Base-by-base conservation (phyloP, 92 coral and sea anemone species). In the Paragorgia papillata region DNA sequence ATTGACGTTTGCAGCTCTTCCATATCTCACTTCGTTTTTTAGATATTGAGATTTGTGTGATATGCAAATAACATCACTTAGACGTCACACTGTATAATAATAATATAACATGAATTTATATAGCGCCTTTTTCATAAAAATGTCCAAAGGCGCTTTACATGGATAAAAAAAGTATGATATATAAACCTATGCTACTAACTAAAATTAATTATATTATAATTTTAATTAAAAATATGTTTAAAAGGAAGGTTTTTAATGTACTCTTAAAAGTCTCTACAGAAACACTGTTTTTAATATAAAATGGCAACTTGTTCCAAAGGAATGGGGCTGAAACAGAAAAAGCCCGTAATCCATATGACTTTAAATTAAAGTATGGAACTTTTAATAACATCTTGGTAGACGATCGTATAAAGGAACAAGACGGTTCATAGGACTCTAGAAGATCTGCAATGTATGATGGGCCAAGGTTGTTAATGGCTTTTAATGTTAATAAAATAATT, bases 241-340 rank as follows among this genome's bases (percentile, higher is more conserved):
- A 46, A 39, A 71, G 78, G 46, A 39, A 57, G 32, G 78, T 71
- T 27, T 71, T 71, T 15, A 71, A 57, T 71, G 25, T 27, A 31
- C 35, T 39, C 46, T 71, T 71, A 74, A 74, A 74, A 74, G 80
- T 17, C 40, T 33, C 17, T 12, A 74, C 34, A 32, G 67, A 50
- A 54, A 32, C 69, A 74, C 69, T 63, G 25, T 66, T 50, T 74
- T 63, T 57, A 21, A 74, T 57, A 21, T 15, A 59, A 33, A 56
- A 57, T 50, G 68, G 80, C 25, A 74, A 32, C 29, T 40, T 50
- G 80, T 74, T 74, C 68, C 80, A 74, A 51, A 57, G 69, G 80
- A 74, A 32, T 46, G 53, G 69, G 28, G 80, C 69, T 22, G 54
- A 63, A 24, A 74, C 67, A 33, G 80, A 74, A 74, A 50, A 74